These are phyloP conservation scores for Tribolium freemani DNA, from an alignment of 2,888 invertebrate genomes.

Conservation along the genomic window DNA sequence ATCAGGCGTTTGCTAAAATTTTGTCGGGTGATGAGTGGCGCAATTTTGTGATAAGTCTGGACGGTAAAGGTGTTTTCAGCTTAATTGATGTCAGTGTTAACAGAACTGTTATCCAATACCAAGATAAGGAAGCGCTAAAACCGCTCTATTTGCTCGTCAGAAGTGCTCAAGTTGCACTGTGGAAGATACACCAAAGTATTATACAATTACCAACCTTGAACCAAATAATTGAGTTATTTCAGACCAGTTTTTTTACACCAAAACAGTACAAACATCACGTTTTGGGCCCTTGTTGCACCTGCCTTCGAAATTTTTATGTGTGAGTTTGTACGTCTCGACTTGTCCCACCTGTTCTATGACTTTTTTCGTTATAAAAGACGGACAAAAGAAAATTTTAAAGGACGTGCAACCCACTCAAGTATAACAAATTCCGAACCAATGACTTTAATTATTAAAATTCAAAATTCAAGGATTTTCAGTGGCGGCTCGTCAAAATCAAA, in stretches of 20 bases:
- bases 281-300: conserved; percentile 59
- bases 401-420: conserved; percentile 49
- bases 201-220: conserved; percentile 15
- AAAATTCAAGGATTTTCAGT: conserved; percentile 54
- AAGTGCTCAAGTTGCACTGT: conserved; percentile 57
- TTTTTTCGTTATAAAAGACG: conserved; percentile 56
- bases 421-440: background rate
- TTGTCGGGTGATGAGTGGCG: conserved; percentile 62
- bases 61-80: conserved; percentile 52
- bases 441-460: background rate
- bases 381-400: conserved; percentile 49
- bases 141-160: conserved; percentile 59
- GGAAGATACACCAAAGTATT: conserved; percentile 65
- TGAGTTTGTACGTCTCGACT: conserved; percentile 59
- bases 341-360: conserved; percentile 60
- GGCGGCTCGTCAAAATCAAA: conserved; percentile 60
- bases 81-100: conserved; percentile 58
- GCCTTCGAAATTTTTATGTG: conserved; percentile 57
- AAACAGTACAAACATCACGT: conserved; percentile 55
- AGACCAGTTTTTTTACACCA: conserved; percentile 63
- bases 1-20: conserved; percentile 56
- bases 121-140: conserved; percentile 53
- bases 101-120: conserved; percentile 55
- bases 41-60: conserved; percentile 57
- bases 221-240: conserved; percentile 43